Conservation (phyloP, 2,113 vertebrate species). For the Calyptomena viridis region DNA sequence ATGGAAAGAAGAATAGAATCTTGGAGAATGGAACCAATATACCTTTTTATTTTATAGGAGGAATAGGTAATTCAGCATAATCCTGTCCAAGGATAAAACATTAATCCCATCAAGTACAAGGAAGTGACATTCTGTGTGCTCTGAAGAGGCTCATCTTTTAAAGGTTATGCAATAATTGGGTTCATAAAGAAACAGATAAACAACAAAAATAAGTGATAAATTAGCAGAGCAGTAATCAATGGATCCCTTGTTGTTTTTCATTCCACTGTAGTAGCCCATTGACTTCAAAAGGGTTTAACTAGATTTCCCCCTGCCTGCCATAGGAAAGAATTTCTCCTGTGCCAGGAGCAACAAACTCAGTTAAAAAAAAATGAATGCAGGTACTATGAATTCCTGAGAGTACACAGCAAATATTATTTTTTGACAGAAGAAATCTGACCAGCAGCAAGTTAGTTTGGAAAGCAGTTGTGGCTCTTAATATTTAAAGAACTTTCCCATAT, state of each 20-base stretch:
- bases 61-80: neutral
- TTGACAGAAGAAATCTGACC: neutral
- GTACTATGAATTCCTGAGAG: neutral
- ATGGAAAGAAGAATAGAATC: neutral
- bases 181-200: neutral
- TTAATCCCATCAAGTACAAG: neutral
- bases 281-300: neutral
- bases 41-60: neutral
- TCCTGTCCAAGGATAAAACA: neutral
- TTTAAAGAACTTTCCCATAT: neutral
- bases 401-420: neutral
- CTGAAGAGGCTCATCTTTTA: neutral
- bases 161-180: neutral
- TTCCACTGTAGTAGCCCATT: neutral
- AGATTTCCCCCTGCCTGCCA: neutral
- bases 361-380: neutral
- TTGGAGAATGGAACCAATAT: neutral
- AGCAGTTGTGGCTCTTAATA: neutral
- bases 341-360: neutral
- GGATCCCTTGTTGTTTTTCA: neutral
- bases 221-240: neutral
- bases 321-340: neutral
- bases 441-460: neutral
- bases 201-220: neutral
- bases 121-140: neutral